Base-by-base conservation (phyloP, 2,888 invertebrate species). In the Clitarchus hookeri region DNA sequence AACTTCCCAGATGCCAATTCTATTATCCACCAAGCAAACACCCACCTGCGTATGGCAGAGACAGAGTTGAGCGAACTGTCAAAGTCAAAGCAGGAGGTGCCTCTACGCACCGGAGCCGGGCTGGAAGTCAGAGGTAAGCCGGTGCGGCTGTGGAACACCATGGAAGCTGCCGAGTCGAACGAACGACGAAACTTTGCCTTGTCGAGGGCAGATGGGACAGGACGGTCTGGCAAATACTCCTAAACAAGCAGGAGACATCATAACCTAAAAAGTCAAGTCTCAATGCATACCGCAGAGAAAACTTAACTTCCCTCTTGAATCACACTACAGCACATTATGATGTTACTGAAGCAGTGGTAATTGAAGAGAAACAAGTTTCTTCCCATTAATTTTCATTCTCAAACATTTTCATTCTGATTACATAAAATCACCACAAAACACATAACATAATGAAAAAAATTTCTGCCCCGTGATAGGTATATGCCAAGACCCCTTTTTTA, bases 41-140 rank as follows among this genome's bases (percentile, higher is more conserved):
- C 65, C 90, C 90, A 96, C 96, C 96, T 96, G 92, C 96, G 95
- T 89, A 97, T 96, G 79, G 96, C 96, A 86, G 96, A 95, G 48
- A 96, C 95, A 12, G 95, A 95, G 89, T 95, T 95, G 88, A 97
- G 94, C 78, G 95, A 94, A 89, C 96, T 95, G 91, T 97, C 97
- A 90, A 96, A 97, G 90, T 96, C 97, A 91, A 97, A 97, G 90
- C 96, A 94, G 86, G 95, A 94, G 2, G 85, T 85, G 4, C 96
- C 96, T 85, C 95, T 93, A 83, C 97, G 92, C 87, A 96, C 91
- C 0, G 97, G 97, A 1, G 97, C 97, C 0, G 97, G 97, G 91
- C 97, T 97, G 77, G 97, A 97, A 0, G 97, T 96, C 83, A 97
- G 92, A 0, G 97, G 97, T 85, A 97, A 92, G 0, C 97, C 97